Evolutionary conservation across 2,797 vertebrate species (phyloP).

Genomic region (Moxostoma hubbsi): DNA sequence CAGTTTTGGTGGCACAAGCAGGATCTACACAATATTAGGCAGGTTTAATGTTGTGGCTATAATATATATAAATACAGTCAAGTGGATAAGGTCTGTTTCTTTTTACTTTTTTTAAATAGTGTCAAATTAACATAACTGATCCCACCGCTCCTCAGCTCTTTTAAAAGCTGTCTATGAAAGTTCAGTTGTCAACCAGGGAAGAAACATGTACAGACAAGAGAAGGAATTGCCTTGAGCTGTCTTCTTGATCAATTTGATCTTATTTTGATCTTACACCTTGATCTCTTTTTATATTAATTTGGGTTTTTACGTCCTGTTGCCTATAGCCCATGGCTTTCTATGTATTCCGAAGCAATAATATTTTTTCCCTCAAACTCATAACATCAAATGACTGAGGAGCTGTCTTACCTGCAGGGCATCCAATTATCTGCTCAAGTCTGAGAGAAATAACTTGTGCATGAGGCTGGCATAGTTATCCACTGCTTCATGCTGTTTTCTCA

Average conservation of each 20-base stretch:
- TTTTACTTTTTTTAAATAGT: neutral
- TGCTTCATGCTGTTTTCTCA: conserved; percentile 15
- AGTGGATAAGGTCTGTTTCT: too few relatives aligned
- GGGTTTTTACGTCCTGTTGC: neutral
- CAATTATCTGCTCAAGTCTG: conserved; percentile 35
- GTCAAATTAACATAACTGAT: conserved; percentile 1
- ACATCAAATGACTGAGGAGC: conserved; percentile 28
- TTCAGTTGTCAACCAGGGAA: neutral
- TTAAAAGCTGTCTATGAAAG: neutral
- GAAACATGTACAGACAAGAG: neutral
- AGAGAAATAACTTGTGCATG: conserved; percentile 37
- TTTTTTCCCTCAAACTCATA: conserved; percentile 10
- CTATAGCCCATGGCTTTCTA: conserved; percentile 4
- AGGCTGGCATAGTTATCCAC: neutral
- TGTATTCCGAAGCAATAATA: conserved; percentile 11
- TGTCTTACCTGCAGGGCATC: conserved; percentile 43
- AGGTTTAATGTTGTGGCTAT: too few relatives aligned
- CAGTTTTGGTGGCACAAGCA: too few relatives aligned
- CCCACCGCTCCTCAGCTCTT: neutral
- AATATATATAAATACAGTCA: too few relatives aligned
- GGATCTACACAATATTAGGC: too few relatives aligned
- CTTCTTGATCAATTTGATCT: neutral
- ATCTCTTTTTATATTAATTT: conserved; percentile 6
- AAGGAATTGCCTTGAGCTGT: neutral
- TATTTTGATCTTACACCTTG: conserved; percentile 4